These are phyloP conservation scores for Acrobasis suavella DNA, from an alignment of 2,888 invertebrate species.

Conservation along the genomic window DNA sequence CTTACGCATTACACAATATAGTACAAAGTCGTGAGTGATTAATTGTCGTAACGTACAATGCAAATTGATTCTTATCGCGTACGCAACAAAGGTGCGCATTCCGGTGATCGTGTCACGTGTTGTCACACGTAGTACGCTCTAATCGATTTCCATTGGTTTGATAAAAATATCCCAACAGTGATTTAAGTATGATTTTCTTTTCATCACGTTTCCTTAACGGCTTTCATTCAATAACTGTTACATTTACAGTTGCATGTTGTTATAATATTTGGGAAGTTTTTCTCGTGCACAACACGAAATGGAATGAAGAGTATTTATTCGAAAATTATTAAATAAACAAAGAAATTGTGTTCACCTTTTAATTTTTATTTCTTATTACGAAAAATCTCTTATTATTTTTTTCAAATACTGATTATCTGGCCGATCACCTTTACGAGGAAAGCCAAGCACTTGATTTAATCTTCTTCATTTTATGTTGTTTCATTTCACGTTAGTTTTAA, in stretches of 20 bases:
- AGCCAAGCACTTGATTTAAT: too few species aligned
- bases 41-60: conserved; percentile 13
- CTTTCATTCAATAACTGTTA: conserved; percentile 16
- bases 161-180: conserved; percentile 19
- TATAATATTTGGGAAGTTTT: background rate
- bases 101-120: conserved; percentile 27
- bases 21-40: conserved; percentile 21
- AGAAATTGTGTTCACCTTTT: too few species aligned
- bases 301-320: too few species aligned
- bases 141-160: conserved; percentile 35
- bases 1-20: conserved; percentile 12
- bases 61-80: conserved; percentile 17
- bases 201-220: conserved; percentile 2
- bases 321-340: too few species aligned
- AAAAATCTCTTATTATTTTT: too few species aligned
- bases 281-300: background rate
- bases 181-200: conserved; percentile 6
- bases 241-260: conserved; percentile 7
- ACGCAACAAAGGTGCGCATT: conserved; percentile 15
- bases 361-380: too few species aligned
- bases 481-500: too few species aligned
- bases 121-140: conserved; percentile 23
- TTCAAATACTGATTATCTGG: too few species aligned
- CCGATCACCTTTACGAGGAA: too few species aligned
- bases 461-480: too few species aligned